Percentiles rank a stretch among this genome's conserved stretches.
These are phyloP conservation scores for Agrochola circellaris DNA, from an alignment of 2,888 invertebrate species.

Conservation along the genomic window DNA sequence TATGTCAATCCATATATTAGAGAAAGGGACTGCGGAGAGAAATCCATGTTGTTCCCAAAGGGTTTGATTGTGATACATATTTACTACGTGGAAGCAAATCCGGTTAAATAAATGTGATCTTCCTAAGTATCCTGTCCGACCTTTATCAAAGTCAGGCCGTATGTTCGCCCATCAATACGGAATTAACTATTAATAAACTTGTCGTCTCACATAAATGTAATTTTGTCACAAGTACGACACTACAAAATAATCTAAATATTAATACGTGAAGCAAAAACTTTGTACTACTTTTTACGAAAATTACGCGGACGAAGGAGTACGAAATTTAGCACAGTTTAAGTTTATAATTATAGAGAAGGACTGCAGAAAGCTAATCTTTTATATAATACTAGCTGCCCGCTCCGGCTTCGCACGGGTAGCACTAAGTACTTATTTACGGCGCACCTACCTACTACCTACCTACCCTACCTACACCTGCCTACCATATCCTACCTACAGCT, in stretches of 20 bases:
- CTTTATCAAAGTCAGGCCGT: conserved; percentile 66
- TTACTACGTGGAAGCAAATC: conserved; percentile 50
- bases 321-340: too few species aligned
- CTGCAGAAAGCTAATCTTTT: too few species aligned
- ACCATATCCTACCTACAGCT: too few species aligned
- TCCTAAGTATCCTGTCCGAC: conserved; percentile 64
- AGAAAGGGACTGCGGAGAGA: conserved; percentile 10
- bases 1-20: conserved; percentile 18
- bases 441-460: too few species aligned
- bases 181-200: conserved; percentile 62
- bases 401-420: too few species aligned
- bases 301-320: too few species aligned
- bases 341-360: too few species aligned
- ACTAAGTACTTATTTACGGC: too few species aligned
- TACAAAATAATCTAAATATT: background rate
- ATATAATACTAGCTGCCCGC: too few species aligned
- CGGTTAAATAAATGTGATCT: conserved; percentile 64
- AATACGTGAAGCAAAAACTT: too few species aligned
- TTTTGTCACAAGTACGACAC: conserved; percentile 13
- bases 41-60: conserved; percentile 40
- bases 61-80: conserved; percentile 55
- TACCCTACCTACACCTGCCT: too few species aligned
- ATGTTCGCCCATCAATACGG: conserved; percentile 50
- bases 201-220: conserved; percentile 17
- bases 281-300: too few species aligned